Conservation (phyloP, 1,140 invertebrate genomes). For the Drosophila subpulchrella region DNA sequence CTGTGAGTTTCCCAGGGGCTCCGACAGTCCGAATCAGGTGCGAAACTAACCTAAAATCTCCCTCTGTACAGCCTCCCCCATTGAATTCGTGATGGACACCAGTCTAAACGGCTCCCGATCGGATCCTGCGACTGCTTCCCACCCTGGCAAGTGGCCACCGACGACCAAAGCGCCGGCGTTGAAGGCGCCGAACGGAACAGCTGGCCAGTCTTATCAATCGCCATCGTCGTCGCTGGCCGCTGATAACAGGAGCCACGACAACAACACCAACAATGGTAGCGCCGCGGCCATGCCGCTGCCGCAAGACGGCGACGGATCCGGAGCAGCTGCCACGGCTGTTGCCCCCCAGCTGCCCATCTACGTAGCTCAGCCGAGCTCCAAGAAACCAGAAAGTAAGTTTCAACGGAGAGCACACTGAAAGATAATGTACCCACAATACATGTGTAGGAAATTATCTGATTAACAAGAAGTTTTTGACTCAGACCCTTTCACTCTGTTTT, state of each 20-base stretch:
- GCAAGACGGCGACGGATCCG: constrained; percentile 20
- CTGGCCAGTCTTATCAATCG: constrained; percentile 72
- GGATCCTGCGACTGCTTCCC: constrained; percentile 12
- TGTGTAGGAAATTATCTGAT: not conserved
- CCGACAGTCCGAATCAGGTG: constrained; percentile 33
- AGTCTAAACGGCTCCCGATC: constrained; percentile 36
- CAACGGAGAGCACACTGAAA: not conserved
- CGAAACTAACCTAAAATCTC: constrained; percentile 61
- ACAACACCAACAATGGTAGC: constrained; percentile 52
- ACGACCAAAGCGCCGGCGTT: constrained; percentile 29
- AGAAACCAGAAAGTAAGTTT: constrained; percentile 74
- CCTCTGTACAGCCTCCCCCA: constrained; percentile 51
- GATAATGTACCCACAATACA: not conserved
- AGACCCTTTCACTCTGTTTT: too few species aligned
- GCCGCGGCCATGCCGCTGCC: constrained; percentile 39
- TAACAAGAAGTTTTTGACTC: not conserved
- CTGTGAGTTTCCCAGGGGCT: constrained; percentile 48
- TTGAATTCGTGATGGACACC: constrained; percentile 63
- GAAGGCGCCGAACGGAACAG: constrained; percentile 58
- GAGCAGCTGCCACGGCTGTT: constrained; percentile 9
- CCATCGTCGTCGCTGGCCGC: constrained; percentile 51
- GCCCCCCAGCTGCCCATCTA: constrained; percentile 40
- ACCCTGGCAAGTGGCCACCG: constrained; percentile 40
- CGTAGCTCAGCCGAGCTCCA: constrained; percentile 50
- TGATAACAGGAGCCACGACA: constrained; percentile 72